phyloP scores from a whole-genome alignment of 2,113 vertebrate species.

The Rhea pennata region DNA sequence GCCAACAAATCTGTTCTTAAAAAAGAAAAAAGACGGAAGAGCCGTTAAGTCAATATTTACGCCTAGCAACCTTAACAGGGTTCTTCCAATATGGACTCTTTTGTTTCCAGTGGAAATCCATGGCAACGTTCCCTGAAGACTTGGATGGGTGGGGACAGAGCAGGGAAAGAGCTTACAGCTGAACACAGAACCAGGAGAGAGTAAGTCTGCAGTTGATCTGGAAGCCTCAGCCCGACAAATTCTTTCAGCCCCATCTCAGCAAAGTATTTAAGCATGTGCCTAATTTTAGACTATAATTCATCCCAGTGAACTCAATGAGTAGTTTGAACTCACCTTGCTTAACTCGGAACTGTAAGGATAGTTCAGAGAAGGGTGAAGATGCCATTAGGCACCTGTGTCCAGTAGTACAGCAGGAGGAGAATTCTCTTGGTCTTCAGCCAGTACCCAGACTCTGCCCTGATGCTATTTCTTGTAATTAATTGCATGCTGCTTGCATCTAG shows the following conservation, averaged over 20 bases:
- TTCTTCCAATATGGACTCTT: slow-evolving; percentile 64
- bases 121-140: slow-evolving; percentile 36
- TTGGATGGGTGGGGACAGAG: neutral
- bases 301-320: neutral
- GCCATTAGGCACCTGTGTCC: neutral
- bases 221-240: neutral
- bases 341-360: neutral
- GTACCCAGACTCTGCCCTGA: accelerated
- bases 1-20: slow-evolving; percentile 67
- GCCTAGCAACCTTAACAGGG: slow-evolving; percentile 65
- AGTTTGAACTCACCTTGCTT: neutral
- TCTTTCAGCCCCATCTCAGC: neutral
- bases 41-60: slow-evolving; percentile 70
- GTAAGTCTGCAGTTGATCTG: neutral
- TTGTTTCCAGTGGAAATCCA: slow-evolving; percentile 60
- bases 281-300: neutral
- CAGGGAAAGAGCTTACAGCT: neutral
- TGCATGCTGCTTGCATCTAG: neutral
- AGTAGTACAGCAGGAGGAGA: neutral
- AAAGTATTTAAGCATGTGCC: neutral
- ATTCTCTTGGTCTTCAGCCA: neutral
- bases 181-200: neutral
- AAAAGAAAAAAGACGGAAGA: slow-evolving; percentile 71
- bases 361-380: neutral
- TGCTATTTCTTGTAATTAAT: neutral